These are phyloP conservation scores for mouse (Mus musculus) DNA, from an alignment of 2,113 vertebrate species.

Conservation along the genomic window GRCm39 chr19:22329001-22329500, in stretches of 20 bases:
- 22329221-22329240: not conserved
- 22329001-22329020: not conserved
- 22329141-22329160: not conserved
- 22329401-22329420: not conserved
- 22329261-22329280: not conserved
- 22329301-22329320: not conserved
- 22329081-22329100: not conserved
- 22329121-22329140: not conserved
- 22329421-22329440: not conserved
- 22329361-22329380: not conserved
- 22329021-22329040: not conserved
- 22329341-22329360: not conserved
- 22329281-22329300: not conserved
- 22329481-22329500: not conserved
- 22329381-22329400: not conserved
- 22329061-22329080: not conserved
- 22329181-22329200: not conserved
- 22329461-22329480: not conserved
- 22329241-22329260: not conserved
- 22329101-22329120: not conserved
- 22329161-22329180: not conserved
- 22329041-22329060: not conserved
- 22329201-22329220: not conserved
- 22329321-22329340: not conserved
- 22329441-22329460: not conserved